Percentiles rank a stretch among this genome's conserved stretches.
phyloP scores from a whole-genome alignment of 2,113 vertebrate species.

The Hemichromis elongatus region DNA sequence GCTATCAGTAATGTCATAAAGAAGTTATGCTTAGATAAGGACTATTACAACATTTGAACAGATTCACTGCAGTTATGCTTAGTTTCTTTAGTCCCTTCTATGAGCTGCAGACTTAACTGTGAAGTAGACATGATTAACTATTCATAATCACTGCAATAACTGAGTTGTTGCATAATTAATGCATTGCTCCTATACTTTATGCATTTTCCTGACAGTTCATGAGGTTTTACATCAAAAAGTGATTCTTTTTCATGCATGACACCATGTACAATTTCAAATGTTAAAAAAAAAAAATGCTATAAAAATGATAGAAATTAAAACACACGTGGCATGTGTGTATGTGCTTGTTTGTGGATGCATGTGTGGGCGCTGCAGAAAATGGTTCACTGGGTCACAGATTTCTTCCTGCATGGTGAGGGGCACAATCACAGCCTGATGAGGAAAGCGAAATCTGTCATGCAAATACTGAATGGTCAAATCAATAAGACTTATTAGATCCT shows the following conservation, averaged over 20 bases:
- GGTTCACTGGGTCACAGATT: conserved; percentile 9
- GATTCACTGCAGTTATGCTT: neutral
- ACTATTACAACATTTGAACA: neutral
- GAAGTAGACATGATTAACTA: neutral
- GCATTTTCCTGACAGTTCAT: neutral
- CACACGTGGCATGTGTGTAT: neutral
- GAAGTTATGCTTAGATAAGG: neutral
- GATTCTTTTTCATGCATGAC: neutral
- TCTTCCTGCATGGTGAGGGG: conserved; percentile 33
- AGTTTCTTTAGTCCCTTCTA: neutral
- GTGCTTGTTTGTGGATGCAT: neutral
- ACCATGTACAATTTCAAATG: neutral
- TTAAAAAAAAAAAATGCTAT: neutral
- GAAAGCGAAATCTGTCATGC: conserved; percentile 4
- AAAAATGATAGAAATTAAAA: neutral
- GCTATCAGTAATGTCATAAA: neutral
- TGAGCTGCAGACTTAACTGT: neutral
- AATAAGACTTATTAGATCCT: neutral
- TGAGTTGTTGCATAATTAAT: neutral
- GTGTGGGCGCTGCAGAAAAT: neutral
- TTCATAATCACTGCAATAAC: neutral
- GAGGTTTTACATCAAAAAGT: neutral
- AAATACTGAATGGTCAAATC: conserved; percentile 7
- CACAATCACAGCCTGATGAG: conserved; percentile 5
- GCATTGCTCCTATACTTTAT: neutral